Conservation (phyloP, 2,797 vertebrate genomes). For the Trachops cirrhosus region DNA sequence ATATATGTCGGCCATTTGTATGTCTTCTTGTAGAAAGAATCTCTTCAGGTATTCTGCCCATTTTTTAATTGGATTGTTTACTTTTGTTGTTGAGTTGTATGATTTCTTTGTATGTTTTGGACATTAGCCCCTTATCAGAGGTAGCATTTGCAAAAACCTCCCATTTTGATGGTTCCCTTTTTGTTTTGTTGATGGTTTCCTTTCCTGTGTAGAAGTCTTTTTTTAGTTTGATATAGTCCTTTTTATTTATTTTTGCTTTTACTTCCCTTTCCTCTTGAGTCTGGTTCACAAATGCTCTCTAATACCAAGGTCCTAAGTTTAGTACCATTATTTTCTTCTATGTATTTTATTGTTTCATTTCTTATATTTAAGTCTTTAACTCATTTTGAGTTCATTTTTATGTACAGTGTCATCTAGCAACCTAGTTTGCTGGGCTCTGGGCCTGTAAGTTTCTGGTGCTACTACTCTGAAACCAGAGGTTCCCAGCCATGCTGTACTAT, state of each 20-base stretch:
- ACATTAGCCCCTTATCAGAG: neutral
- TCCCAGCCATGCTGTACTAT: neutral
- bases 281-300: neutral
- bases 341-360: neutral
- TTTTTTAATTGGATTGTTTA: too few species aligned
- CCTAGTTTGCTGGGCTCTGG: neutral
- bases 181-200: neutral
- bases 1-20: neutral
- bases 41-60: too few species aligned
- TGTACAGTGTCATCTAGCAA: neutral
- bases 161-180: neutral
- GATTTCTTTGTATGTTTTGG: neutral
- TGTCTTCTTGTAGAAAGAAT: too few species aligned
- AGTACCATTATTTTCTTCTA: neutral
- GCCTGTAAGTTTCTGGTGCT: neutral
- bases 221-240: neutral
- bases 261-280: neutral
- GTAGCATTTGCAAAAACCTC: neutral
- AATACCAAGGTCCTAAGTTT: neutral
- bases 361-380: neutral
- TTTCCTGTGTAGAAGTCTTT: neutral
- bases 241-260: neutral
- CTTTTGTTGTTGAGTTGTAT: too few species aligned
- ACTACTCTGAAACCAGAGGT: neutral
- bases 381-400: neutral